Evolutionary conservation across 2,888 invertebrate species (phyloP), one percentile per base, ranked within the genome.

Genomic region (Ormyrus labotus): DNA sequence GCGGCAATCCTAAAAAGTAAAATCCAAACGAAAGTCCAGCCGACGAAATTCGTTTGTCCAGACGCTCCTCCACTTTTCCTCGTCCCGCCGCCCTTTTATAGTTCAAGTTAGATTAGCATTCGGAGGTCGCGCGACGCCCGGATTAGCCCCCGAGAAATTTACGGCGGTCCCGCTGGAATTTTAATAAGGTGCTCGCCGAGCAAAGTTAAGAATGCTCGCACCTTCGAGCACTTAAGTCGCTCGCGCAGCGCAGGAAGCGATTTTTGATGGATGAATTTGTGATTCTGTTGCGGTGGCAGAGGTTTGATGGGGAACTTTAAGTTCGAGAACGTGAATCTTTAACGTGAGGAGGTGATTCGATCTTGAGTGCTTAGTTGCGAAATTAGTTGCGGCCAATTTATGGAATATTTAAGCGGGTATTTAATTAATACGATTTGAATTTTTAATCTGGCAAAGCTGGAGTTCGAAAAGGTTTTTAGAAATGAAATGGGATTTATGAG

Each of bases 111-210:
- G 71, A 78, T 78, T 71, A 78, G 64, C 58, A 71, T 78, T 70
- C 77, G 51, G 8, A 34, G 61, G 45, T 55, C 67, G 53, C 68
- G 55, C 55, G 34, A 47, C 50, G 10, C 63, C 11, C 47, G 55
- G 72, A 72, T 72, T 63, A 72, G 55, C 72, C n/a, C 47, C 63
- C 51, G 60, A 55, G 72, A 72, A 72, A 72, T 72, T 72, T 72
- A 72, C 70, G 70, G 55, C n/a, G 72, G 55, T 47, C 63, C 13
- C 53, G 50, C 60, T 47, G 10, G 72, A 72, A 72, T 72, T 72
- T 72, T 72, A 72, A 72, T 72, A 72, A 72, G 72, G 8, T 7
- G 34, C 34, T 19, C 13, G 51, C 7, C 7, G 58, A 7, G n/a
- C 19, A 68, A 63, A 61, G 71, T 72, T 72, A 45, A 69, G 68